Evolutionary conservation across 2,113 vertebrate species (phyloP), one percentile per base, ranked within the genome.

Genomic region (Indri indri): DNA sequence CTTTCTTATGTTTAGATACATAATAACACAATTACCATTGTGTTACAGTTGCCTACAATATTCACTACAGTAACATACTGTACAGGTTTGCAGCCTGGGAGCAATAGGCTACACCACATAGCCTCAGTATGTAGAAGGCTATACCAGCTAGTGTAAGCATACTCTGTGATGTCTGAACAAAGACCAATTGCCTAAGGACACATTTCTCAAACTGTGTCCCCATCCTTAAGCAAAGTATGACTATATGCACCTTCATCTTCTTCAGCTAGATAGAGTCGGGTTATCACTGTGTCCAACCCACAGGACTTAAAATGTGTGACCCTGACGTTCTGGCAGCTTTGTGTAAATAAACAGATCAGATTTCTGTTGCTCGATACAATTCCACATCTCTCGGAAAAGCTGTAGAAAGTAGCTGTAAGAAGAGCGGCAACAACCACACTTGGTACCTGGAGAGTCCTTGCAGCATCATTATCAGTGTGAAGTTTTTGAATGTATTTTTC

Each of bases 401-500:
- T 94, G 8, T 30, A 74, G 25, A 79, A 71, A 65, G 40, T 10
- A 90, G 40, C 16, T 2, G 2, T 37, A 66, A 73, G 66, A 61
- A 66, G 8, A 86, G 16, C 30, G 37, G 37, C 11, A 85, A 34
- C 42, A 45, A n/a, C 16, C 34, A 4, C 8, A 32, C 8, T 37
- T 73, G 45, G 0, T 52, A 34, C 23, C 40, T 90, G 18, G 45
- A 52, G 81, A 79, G 42, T 40, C 30, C 84, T 95, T 37, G 10
- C 17, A 54, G 16, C 14, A 88, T 86, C 50, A 18, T 73, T 34
- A 50, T 17, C 11, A 68, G 23, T 70, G 37, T 61, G 90, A 95
- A 82, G 9, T n/a, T 94, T 94, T 84, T 61, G n/a, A 74, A 85
- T 65, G 2, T 76, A 52, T 54, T 96, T 88, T 89, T 79, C 11